A percentile compares a stretch with the other conserved stretches of the same genome.
Conservation (phyloP, 2,888 invertebrate species). For the Caenorhabditis sinica region DNA sequence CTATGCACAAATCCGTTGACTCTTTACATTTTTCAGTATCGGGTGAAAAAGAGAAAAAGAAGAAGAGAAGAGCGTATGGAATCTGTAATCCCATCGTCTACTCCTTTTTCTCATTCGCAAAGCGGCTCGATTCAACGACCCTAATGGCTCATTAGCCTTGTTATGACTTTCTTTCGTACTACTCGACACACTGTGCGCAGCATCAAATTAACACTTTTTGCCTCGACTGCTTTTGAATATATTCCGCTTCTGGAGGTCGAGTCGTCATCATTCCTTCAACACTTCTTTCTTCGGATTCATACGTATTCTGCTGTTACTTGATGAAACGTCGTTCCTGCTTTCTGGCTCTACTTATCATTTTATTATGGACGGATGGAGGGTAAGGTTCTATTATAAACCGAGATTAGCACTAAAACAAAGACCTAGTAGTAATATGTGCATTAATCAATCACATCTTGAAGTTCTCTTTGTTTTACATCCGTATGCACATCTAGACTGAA, state of each 20-base stretch:
- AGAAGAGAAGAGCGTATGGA: conserved; percentile 25
- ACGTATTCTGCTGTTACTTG: conserved; percentile 30
- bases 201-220: conserved; percentile 60
- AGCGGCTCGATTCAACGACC: conserved; percentile 28
- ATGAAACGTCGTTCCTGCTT: conserved; percentile 1
- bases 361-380: conserved; percentile 22
- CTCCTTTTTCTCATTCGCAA: conserved; percentile 12
- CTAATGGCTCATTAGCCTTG: conserved; percentile 69
- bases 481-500: too few species aligned
- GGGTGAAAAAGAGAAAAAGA: not conserved
- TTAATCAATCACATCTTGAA: too few species aligned
- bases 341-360: not conserved
- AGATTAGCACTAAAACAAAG: too few species aligned
- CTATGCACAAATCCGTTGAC: not conserved
- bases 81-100: conserved; percentile 31
- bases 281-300: conserved; percentile 3
- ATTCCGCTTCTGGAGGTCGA: conserved; percentile 33
- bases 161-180: conserved; percentile 58
- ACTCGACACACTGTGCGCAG: conserved; percentile 52
- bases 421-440: too few species aligned
- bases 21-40: conserved; percentile 6
- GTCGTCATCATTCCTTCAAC: conserved; percentile 1
- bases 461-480: too few species aligned
- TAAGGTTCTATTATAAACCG: not conserved
- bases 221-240: conserved; percentile 25